Base-by-base conservation (phyloP, 2,797 vertebrate species). In the Psittacula derbiana region DNA sequence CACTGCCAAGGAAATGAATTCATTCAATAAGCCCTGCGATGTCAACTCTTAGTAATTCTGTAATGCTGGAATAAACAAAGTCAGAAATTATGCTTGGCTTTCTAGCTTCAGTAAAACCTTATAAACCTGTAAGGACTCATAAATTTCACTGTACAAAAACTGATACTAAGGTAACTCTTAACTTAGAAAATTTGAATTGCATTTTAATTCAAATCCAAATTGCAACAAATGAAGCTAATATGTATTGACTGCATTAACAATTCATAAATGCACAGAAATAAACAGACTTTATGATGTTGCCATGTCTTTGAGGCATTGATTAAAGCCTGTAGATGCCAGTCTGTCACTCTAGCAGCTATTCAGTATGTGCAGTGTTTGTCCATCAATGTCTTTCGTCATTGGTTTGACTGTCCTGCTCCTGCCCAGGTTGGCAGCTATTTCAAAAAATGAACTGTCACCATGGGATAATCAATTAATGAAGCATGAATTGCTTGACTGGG, bases 401-500 rank as follows among this genome's bases (percentile, higher is more conserved):
- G 88, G 55, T 52, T 72, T 95, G 80, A 88, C 91, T 94, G 94
- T 95, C 93, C 53, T 65, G 83, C 88, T 82, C 69, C 83, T 44
- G 76, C 75, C 80, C 85, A 64, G 62, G 49, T 69, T 95, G 95
- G 95, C 97, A 97, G 95, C 73, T 72, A 47, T 86, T 93, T 86
- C 81, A 72, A 90, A 93, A 95, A 93, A 93, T 84, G 79, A 97
- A 75, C 93, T 86, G 90, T 96, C 94, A 86, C 92, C 41, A 2
- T 43, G 67, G 93, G 91, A 96, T 94, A 94, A 92, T 95, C 95
- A 97, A 97, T 98, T 97, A 97, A 96, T 97, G 92, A 97, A 90
- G 95, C 81, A 18, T 79, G 92, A 96, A 94, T 88, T 76, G 96
- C 96, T 92, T 95, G 96, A 95, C 87, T 49, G n/a, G 80, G 49